Base-by-base conservation (phyloP, 2,888 invertebrate genomes). In the Ramazzottius varieornatus region DNA sequence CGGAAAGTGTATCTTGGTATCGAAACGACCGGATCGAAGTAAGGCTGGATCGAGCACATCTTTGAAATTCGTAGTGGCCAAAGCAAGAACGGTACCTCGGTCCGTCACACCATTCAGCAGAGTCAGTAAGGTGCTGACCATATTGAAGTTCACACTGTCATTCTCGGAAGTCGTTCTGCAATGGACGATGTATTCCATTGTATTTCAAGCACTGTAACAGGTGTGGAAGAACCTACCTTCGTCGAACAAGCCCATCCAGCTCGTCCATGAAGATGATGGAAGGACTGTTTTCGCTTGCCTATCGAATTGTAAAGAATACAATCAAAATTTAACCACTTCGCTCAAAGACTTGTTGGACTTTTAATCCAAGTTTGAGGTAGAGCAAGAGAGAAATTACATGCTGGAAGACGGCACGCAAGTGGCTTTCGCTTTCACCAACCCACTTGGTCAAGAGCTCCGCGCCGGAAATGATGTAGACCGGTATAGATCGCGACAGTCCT, bases 241-340 rank as follows among this genome's bases (percentile, higher is more conserved):
- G 13, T 29, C 54, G 13, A 13, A 54, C 54, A 8, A 54, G 29
- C 20, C 54, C 54, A 29, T 54, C 54, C 29, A 54, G 29, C 24
- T 54, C 54, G 54, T 54, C 54, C 20, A 54, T 54, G 24, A 54
- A 54, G 8, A 54, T 54, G 29, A 54, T 54, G 54, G 54, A 54
- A 4, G 54, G 54, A 29, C 54, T 54, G 54, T 54, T 54, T 24
- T 24, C 20, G 4, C 29, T 16, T 24, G 54, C 54, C 54, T 54
- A 54, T 16, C 8, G 4, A 40, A 40, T 13, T 40, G 40, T 8
- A 40, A 8, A 40, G 40, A 8, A 40, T 20, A n/a, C n/a, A n/a
- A n/a, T n/a, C n/a, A n/a, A n/a, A n/a, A n/a, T n/a, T n/a, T n/a
- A n/a, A n/a, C n/a, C n/a, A n/a, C n/a, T n/a, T n/a, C n/a, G n/a